Conservation (phyloP, 2,888 invertebrate species). For the Caenorhabditis macrosperma region DNA sequence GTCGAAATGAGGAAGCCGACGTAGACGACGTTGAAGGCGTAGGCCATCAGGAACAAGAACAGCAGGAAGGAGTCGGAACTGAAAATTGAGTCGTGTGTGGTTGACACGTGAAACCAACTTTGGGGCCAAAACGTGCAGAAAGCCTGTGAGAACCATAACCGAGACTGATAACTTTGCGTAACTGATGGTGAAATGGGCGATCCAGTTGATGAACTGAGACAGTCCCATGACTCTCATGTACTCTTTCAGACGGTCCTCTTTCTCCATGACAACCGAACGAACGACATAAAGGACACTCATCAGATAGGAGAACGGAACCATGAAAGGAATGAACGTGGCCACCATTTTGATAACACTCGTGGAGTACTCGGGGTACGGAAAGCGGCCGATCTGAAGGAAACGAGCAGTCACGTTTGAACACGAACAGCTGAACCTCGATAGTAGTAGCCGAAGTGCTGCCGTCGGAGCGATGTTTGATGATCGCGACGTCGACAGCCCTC, state of each 20-base stretch:
- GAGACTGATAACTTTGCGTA: slow-evolving; percentile 72
- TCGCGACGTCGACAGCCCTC: slow-evolving; percentile 83
- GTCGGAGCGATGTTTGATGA: no score
- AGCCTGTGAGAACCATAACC: slow-evolving; percentile 60
- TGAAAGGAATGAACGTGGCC: slow-evolving; percentile 84
- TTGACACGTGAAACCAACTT: slow-evolving; percentile 36
- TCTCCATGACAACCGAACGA: slow-evolving; percentile 87
- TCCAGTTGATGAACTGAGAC: slow-evolving; percentile 89
- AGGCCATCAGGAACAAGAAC: slow-evolving; percentile 75
- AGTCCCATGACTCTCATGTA: slow-evolving; percentile 94
- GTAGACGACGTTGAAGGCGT: slow-evolving; percentile 71
- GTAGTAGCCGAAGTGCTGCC: no score
- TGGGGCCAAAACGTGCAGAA: slow-evolving; percentile 54
- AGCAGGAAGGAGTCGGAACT: slow-evolving; percentile 68
- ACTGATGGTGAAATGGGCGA: slow-evolving; percentile 87
- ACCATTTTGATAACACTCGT: slow-evolving; percentile 74
- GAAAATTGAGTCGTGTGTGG: slow-evolving; percentile 20
- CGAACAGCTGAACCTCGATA: no score
- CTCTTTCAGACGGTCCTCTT: slow-evolving; percentile 88
- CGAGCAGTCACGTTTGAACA: no score
- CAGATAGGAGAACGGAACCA: slow-evolving; percentile 88
- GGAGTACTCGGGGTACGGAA: slow-evolving; percentile 73
- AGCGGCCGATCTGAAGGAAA: slow-evolving; percentile 50
- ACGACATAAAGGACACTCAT: slow-evolving; percentile 88
- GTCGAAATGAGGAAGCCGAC: slow-evolving; percentile 75